Base-by-base conservation (phyloP, 2,888 invertebrate species). In the Tiliacea citrago region DNA sequence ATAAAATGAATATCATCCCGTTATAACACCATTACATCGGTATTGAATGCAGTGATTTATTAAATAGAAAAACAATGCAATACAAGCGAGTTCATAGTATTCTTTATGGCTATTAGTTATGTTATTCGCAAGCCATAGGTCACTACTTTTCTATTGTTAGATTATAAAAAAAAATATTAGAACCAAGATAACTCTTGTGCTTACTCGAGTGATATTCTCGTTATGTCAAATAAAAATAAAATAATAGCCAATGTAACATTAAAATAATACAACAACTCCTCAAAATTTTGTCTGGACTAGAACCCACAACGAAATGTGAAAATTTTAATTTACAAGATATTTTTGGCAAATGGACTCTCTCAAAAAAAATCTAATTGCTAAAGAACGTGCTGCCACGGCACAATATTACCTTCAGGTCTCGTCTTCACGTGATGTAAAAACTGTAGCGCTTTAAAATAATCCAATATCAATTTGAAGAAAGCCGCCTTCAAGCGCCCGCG, bases 41-140 rank as follows among this genome's bases (percentile, higher is more conserved):
- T 85, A 86, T 79, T 82, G 81, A 84, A 86, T 84, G 84, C 84
- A 85, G 81, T 84, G 71, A 84, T 84, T 85, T 87, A 79, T 83
- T 90, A 91, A 91, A 93, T 92, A 93, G 86, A 93, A 95, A 94
- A 95, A 95, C 95, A 95, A 94, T 94, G 96, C 96, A 94, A 94
- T 92, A 93, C 89, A 96, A 96, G 96, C 96, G 92, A 95, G 87
- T 94, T 94, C 91, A 94, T 94, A 94, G 93, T 94, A 93, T 93
- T 93, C 90, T 92, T 92, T 92, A 94, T 94, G 96, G 96, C 95
- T 90, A 95, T 96, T 95, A 96, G 94, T 95, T 93, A 91, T 94
- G 96, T 96, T 96, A 96, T 96, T 96, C 77, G 96, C 96, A 96
- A 96, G 96, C 96, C 96, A 94, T 95, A 93, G 93, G 90, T 94